Conservation (phyloP, 2,113 vertebrate species). For the Lanius collurio region DNA sequence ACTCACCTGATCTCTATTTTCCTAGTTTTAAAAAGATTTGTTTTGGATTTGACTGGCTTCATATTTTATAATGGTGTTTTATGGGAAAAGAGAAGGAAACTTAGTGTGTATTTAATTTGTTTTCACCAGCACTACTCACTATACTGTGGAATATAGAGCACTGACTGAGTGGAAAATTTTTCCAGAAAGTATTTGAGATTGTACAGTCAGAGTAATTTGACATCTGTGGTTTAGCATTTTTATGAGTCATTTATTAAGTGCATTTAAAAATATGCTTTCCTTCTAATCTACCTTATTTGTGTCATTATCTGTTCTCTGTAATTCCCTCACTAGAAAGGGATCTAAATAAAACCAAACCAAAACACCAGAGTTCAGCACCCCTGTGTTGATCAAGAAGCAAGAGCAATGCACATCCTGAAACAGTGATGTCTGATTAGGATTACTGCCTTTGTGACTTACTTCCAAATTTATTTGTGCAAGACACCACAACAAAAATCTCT, state of each 20-base stretch:
- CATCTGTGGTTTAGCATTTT: constrained; percentile 4
- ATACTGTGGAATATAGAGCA: neutral
- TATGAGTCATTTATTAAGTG: constrained; percentile 35
- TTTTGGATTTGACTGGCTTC: neutral
- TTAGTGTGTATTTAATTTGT: neutral
- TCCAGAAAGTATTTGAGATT: neutral
- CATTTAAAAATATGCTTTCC: constrained; percentile 23
- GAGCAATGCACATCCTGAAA: neutral
- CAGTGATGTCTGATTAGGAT: neutral
- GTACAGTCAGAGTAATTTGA: constrained; percentile 2
- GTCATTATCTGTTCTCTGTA: neutral
- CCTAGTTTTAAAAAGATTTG: neutral
- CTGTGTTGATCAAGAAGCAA: neutral
- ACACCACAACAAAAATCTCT: neutral
- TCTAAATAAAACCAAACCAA: neutral
- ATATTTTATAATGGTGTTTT: neutral
- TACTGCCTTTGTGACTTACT: neutral
- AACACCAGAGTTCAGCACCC: neutral
- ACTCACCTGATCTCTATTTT: neutral
- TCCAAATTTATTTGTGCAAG: neutral
- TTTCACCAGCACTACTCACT: neutral
- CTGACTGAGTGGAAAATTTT: neutral
- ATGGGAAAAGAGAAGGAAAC: neutral
- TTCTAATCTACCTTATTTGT: constrained; percentile 19
- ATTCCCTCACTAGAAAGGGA: neutral